These are phyloP conservation scores for Dione vanillae DNA, from an alignment of 2,888 invertebrate genomes.

Conservation along the genomic window DNA sequence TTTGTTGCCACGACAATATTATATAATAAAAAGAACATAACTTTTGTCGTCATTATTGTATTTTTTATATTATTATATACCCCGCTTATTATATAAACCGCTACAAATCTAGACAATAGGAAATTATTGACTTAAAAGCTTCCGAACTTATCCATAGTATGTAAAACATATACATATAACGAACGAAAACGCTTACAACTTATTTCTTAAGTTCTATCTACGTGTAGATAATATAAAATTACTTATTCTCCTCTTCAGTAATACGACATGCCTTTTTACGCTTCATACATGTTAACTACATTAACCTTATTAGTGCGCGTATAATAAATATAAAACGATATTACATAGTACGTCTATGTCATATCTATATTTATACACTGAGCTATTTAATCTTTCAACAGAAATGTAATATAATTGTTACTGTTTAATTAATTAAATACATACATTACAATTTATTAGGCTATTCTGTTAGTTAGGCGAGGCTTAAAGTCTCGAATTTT, in stretches of 20 bases:
- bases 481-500: neutral
- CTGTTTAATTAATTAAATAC: neutral
- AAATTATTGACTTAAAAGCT: too few species aligned
- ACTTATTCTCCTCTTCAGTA: neutral
- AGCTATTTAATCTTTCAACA: neutral
- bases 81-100: too few species aligned
- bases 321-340: slow-evolving; percentile 6
- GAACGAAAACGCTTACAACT: too few species aligned
- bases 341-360: neutral
- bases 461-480: neutral
- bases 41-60: too few species aligned
- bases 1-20: too few species aligned
- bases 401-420: neutral
- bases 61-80: too few species aligned
- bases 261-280: neutral
- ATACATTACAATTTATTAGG: neutral
- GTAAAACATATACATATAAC: too few species aligned
- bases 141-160: too few species aligned
- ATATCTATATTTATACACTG: neutral
- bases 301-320: slow-evolving; percentile 14
- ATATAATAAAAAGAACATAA: too few species aligned
- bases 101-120: too few species aligned
- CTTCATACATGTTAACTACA: neutral
- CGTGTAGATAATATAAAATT: neutral
- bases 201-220: too few species aligned